Base-by-base conservation (phyloP, 2,888 invertebrate species). In the Amphipoea oculea region DNA sequence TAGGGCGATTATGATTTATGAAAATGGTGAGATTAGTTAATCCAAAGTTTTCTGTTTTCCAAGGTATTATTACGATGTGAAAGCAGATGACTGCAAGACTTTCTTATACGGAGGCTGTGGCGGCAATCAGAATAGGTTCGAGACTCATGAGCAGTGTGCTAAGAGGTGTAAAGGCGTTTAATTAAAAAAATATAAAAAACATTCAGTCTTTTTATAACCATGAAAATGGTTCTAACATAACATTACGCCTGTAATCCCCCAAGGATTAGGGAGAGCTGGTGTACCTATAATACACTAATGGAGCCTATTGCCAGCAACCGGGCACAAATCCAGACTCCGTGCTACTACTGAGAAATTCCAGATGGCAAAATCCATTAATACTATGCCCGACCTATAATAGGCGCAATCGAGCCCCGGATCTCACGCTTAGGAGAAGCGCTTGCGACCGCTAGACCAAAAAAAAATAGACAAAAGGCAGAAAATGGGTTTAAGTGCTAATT, bases 101-200 rank as follows among this genome's bases (percentile, higher is more conserved):
- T 96, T 94, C 85, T 75, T 91, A 3, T 95, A 93, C 79, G 94
- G 95, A 14, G 96, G 95, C 17, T 96, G 96, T 76, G 95, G 94
- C 2, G 95, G 95, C 0, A 95, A 95, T 76, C 85, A 88, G 40
- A 96, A 96, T 85, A 89, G 92, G 60, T 96, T 95, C 76, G 57
- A 69, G 7, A 86, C 89, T 0, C 68, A 73, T 42, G 7, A 54
- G 0, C 73, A 83, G 11, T 95, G 95, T 80, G 23, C 72, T 12
- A 29, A 29, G 0, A 66, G 70, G 11, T 93, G 93, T 78, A 77
- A 70, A 48, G 1, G 4, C 36, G 29, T 57, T 17, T 23, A 57
- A 45, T 45, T 6, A 71, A 71, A 57, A 57, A 36, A 45, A 60
- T 11, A 4, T 5, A 14, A 2, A 20, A 23, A 57, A n/a, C n/a